Percentiles rank a stretch among this genome's conserved stretches.
Evolutionary conservation across 2,113 vertebrate genomes (phyloP).

Genomic region (Gambusia affinis): DNA sequence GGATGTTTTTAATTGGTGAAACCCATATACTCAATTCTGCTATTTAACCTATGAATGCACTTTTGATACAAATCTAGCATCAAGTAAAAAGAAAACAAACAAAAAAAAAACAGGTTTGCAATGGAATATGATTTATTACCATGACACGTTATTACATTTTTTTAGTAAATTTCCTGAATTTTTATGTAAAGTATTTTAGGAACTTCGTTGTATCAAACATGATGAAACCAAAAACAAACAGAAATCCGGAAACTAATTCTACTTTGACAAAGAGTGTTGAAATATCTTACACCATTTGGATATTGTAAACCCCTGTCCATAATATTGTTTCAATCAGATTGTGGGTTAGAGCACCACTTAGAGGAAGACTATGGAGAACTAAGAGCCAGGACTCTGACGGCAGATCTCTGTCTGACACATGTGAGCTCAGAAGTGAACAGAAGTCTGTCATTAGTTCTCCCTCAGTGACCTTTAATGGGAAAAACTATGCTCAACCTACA

Average conservation of each 20-base stretch:
- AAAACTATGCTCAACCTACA: slow-evolving; percentile 21
- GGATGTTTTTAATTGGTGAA: neutral
- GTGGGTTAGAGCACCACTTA: neutral
- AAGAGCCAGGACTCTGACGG: slow-evolving; percentile 43
- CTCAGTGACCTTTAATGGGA: slow-evolving; percentile 13
- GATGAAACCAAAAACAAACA: no score
- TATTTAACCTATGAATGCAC: neutral
- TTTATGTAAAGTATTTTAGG: no score
- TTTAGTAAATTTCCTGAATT: no score
- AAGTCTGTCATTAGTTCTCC: slow-evolving; percentile 53
- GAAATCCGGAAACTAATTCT: no score
- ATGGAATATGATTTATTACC: neutral
- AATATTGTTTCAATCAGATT: neutral
- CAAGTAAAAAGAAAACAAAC: neutral
- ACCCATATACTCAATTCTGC: neutral
- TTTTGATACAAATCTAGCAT: no score
- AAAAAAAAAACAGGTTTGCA: neutral
- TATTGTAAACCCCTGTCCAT: no score
- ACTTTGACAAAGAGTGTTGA: no score
- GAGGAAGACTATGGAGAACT: slow-evolving; percentile 16
- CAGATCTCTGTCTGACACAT: slow-evolving; percentile 48
- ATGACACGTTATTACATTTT: no score
- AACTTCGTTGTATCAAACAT: no score
- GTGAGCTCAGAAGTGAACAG: slow-evolving; percentile 30
- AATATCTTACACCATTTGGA: no score